These are phyloP conservation scores for Poecilia picta DNA, from an alignment of 2,797 vertebrate genomes.

Conservation along the genomic window DNA sequence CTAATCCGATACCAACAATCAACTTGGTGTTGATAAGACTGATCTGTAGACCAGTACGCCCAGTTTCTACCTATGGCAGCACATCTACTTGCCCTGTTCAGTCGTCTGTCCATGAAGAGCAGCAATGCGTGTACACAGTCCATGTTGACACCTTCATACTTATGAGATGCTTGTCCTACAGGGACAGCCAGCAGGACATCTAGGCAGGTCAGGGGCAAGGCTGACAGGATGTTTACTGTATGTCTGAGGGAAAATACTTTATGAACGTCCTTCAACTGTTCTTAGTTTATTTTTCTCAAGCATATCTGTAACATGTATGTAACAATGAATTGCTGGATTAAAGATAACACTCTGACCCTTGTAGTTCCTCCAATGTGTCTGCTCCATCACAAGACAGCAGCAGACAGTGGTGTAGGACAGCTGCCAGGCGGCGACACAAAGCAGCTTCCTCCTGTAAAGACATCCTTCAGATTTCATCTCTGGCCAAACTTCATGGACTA, in stretches of 20 bases:
- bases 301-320: background rate
- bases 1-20: no score
- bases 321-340: background rate
- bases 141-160: constrained; percentile 80
- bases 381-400: constrained; percentile 71
- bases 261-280: background rate
- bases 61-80: background rate
- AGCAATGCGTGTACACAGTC: constrained; percentile 79
- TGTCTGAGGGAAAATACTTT: constrained; percentile 49
- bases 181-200: constrained; percentile 74
- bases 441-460: constrained; percentile 71
- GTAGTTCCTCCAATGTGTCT: constrained; percentile 73
- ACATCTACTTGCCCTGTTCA: constrained; percentile 69
- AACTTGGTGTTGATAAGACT: no score
- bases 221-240: constrained; percentile 77
- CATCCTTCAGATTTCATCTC: background rate
- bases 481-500: background rate
- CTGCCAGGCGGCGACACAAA: constrained; percentile 77
- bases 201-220: constrained; percentile 77
- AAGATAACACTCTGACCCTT: constrained; percentile 61
- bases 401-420: constrained; percentile 77
- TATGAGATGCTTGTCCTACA: constrained; percentile 55
- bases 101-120: constrained; percentile 74
- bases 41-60: no score
- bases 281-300: background rate